Percentiles rank a stretch among this genome's conserved stretches.
Conservation (phyloP, 2,888 invertebrate species). For the Calephelis perditalis region DNA sequence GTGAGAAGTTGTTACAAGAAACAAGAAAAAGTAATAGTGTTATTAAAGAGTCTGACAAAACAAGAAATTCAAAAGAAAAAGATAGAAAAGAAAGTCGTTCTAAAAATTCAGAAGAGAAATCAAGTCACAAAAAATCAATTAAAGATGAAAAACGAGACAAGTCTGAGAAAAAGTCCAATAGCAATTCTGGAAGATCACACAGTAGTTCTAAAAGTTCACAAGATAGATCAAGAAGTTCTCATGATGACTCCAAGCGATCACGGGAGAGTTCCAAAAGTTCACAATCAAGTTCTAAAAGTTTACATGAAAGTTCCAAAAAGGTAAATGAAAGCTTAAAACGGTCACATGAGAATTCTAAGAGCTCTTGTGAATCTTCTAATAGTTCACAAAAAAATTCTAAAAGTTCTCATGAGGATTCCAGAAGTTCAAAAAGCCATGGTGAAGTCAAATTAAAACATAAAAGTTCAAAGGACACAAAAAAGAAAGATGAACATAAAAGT, state of each 20-base stretch:
- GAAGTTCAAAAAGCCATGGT: slow-evolving; percentile 27
- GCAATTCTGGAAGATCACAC: slow-evolving; percentile 23
- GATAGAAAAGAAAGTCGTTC: slow-evolving; percentile 39
- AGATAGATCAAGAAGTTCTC: background rate
- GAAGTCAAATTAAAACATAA: slow-evolving; percentile 42
- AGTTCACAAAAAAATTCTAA: slow-evolving; percentile 18
- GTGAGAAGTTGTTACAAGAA: slow-evolving; percentile 38
- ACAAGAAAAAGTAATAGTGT: slow-evolving; percentile 36
- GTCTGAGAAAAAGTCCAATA: slow-evolving; percentile 43
- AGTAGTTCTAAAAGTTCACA: slow-evolving; percentile 17
- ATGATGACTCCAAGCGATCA: slow-evolving; percentile 17
- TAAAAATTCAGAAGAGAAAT: slow-evolving; percentile 43
- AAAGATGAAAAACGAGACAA: slow-evolving; percentile 46
- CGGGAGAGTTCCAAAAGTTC: slow-evolving; percentile 14
- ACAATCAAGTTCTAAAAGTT: slow-evolving; percentile 23
- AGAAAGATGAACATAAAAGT: slow-evolving; percentile 32
- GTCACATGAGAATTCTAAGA: slow-evolving; percentile 15
- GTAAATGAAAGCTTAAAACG: no score
- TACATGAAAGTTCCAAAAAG: slow-evolving; percentile 13
- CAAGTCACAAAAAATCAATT: slow-evolving; percentile 53
- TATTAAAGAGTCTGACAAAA: slow-evolving; percentile 35
- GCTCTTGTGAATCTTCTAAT: slow-evolving; percentile 16
- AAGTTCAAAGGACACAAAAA: slow-evolving; percentile 46
- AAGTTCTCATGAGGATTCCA: slow-evolving; percentile 24
- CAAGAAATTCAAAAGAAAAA: slow-evolving; percentile 40